Evolutionary conservation across 2,113 vertebrate genomes (phyloP).

Genomic region (Diadophis punctatus): DNA sequence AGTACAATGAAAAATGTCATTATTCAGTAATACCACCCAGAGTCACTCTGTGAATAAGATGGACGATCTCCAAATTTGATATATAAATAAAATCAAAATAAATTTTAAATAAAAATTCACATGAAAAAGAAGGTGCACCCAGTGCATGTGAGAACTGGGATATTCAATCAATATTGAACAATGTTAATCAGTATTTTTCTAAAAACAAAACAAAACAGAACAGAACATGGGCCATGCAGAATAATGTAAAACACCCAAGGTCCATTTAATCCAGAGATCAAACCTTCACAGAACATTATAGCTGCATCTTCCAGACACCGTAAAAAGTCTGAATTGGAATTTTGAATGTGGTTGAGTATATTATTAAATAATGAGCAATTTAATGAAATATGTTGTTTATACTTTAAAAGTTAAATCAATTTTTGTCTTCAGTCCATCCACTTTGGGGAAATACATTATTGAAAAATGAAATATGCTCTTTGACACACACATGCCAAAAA

Average conservation of each 20-base stretch:
- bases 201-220: neutral
- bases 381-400: neutral
- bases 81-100: neutral
- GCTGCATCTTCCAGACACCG: neutral
- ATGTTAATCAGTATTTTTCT: neutral
- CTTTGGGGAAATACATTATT: neutral
- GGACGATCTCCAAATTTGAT: no score
- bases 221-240: neutral
- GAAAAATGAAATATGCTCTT: neutral
- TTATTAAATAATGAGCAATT: neutral
- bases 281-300: neutral
- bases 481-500: neutral
- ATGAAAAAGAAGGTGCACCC: neutral
- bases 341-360: neutral
- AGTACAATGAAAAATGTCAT: conserved; percentile 1
- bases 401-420: neutral
- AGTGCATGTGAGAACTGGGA: neutral
- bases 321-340: neutral
- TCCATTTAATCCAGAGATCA: neutral
- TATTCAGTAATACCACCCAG: neutral
- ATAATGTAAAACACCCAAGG: neutral
- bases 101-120: neutral
- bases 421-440: neutral
- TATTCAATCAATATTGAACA: neutral
- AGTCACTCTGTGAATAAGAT: no score